Base-by-base conservation (phyloP, 2,797 vertebrate species). In the Pempheris klunzingeri region DNA sequence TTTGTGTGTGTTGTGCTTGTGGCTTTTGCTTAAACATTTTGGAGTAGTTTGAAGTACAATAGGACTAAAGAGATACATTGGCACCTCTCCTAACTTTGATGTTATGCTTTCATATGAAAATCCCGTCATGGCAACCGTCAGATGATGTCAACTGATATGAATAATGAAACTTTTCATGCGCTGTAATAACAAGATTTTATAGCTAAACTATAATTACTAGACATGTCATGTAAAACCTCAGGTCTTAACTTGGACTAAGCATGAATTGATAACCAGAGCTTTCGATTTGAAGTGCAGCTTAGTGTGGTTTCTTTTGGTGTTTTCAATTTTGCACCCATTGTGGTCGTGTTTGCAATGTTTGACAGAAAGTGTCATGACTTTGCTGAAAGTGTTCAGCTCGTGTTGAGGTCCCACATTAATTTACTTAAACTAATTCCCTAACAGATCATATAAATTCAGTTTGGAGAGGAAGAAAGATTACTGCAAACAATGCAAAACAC, bases 1-100 rank as follows among this genome's bases (percentile, higher is more conserved):
- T 84, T 62, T 34, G 52, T 66, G 44, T 74, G 78, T 73, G 71
- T 55, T 47, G 68, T 3, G 12, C 50, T 32, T 71, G 80, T 74
- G 71, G 39, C 34, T 53, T 73, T 65, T 80, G 62, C 43, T 61
- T 60, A 34, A 80, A 74, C 24, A 52, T 71, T 64, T 43, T 39
- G 30, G 30, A 49, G 22, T 20, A 60, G 69, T 65, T 73, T 71
- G 28, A 79, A 69, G 38, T 78, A 64, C 61, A 61, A 50, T 74
- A 38, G 54, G 46, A 75, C 59, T 60, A 3, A 36, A 71, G 26
- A 66, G 28, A 70, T 39, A 55, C 7, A 50, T n/a, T 63, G 41
- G 61, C n/a, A 18, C 47, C 8, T 73, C 62, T 74, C 57, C 60
- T 43, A 38, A 58, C 55, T 54, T 71, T 70, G 64, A 71, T 50